Evolutionary conservation across 2,113 vertebrate species (phyloP), one percentile per base, ranked within the genome.

Genomic region (Urocolius indicus): DNA sequence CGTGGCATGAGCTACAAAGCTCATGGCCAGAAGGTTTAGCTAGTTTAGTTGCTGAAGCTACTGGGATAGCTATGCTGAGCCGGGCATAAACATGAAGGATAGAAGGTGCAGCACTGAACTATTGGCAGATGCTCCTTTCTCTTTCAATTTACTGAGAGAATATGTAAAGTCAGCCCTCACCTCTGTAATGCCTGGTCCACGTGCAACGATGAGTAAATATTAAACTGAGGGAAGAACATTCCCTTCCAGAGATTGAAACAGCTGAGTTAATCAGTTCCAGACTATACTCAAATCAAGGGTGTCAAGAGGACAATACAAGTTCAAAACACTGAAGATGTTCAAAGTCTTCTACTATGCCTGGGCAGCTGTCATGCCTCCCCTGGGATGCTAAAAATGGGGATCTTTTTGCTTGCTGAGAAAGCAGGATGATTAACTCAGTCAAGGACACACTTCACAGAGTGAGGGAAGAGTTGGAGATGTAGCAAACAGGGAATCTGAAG

Each of bases 211-310:
- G 61, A 89, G 97, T 96, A 94, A 97, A 97, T 97, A 87, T 97
- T 97, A 97, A 97, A 97, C 96, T 74, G 41, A 41, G 80, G 43
- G 69, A 89, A 94, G 95, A 95, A 97, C 96, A 95, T 97, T 96
- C 67, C 29, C 82, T 97, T 91, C 78, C 71, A 91, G 83, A 95
- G 90, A 93, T 23, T 5, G 48, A 96, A 93, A 87, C 34, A 57
- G 43, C 24, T 0, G 9, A 55, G 96, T 97, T 97, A 97, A 97
- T 97, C 89, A 97, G 94, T 97, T 93, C 76, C 87, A 96, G 69
- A 68, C 21, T 65, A 23, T 29, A 69, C 71, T 91, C 84, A 88
- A 93, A 84, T 87, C 51, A 83, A 38, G 63, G 36, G 68, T 76
- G 90, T 90, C 72, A 91, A 94, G 80, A 93, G 86, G 84, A 92